phyloP scores from a whole-genome alignment of 2,888 invertebrate genomes.

The Blastobasis adustella region DNA sequence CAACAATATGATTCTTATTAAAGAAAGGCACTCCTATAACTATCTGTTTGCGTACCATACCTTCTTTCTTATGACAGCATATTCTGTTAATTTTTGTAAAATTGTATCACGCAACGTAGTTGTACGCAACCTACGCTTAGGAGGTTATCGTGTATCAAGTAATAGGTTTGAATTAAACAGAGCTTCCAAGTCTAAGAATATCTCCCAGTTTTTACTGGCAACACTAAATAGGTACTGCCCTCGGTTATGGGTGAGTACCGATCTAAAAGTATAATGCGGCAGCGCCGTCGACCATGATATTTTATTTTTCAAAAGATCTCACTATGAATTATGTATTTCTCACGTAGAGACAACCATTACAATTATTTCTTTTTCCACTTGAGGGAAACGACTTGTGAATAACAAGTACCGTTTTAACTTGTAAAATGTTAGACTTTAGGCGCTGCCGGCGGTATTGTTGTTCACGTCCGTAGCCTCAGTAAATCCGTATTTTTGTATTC shows the following conservation, averaged over 20 bases:
- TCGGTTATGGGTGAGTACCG: constrained; percentile 15
- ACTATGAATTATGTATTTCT: constrained; percentile 65
- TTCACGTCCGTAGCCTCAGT: no score
- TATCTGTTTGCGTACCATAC: no score
- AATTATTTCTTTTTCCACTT: constrained; percentile 61
- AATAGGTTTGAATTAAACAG: background rate
- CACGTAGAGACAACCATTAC: constrained; percentile 55
- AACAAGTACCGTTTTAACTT: constrained; percentile 40
- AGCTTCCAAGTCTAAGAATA: background rate
- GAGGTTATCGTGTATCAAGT: background rate
- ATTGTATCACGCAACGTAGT: no score
- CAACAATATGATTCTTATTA: background rate
- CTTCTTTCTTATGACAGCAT: no score
- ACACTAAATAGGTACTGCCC: constrained; percentile 1
- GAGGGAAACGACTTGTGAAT: constrained; percentile 54
- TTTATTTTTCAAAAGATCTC: constrained; percentile 59
- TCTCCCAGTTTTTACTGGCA: constrained; percentile 1
- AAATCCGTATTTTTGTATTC: no score
- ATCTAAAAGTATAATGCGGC: constrained; percentile 67
- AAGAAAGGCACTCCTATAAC: no score
- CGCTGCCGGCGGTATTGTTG: no score
- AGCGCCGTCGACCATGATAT: constrained; percentile 46
- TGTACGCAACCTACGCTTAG: background rate
- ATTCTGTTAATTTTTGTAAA: no score
- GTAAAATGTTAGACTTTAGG: constrained; percentile 12